These are phyloP conservation scores for Cinclus cinclus DNA, from an alignment of 2,113 vertebrate genomes.

Conservation along the genomic window DNA sequence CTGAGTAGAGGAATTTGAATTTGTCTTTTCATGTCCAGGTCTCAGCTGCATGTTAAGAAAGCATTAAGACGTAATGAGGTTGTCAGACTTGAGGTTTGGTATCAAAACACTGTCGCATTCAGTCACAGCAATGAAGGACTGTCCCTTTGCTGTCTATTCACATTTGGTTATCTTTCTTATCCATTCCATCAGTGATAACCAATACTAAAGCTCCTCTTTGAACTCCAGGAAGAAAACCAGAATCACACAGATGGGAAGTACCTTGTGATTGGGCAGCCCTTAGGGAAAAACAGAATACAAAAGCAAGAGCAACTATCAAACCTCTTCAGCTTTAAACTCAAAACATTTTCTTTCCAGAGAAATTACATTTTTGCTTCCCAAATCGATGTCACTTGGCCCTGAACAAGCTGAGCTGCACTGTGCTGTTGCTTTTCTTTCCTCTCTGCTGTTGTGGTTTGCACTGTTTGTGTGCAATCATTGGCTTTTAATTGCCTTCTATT, in stretches of 20 bases:
- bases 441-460: constrained; percentile 46
- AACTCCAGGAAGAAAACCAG: not conserved
- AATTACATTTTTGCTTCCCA: constrained; percentile 31
- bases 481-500: constrained; percentile 73
- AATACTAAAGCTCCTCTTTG: not conserved
- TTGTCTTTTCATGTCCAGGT: not conserved
- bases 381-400: constrained; percentile 9
- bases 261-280: not conserved
- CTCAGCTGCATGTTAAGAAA: not conserved
- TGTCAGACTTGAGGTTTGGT: not conserved
- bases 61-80: not conserved
- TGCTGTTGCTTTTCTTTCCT: constrained; percentile 43
- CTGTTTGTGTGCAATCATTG: constrained; percentile 64
- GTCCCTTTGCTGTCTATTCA: not conserved
- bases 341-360: constrained; percentile 34
- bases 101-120: not conserved
- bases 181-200: not conserved
- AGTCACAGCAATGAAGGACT: not conserved
- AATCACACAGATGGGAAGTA: constrained; percentile 20
- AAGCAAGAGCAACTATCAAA: not conserved
- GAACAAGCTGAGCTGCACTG: not conserved
- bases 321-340: not conserved
- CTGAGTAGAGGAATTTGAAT: not conserved
- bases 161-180: not conserved
- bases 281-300: not conserved